Evolutionary conservation across 2,888 invertebrate genomes (phyloP).

Genomic region (Endomychus coccineus): DNA sequence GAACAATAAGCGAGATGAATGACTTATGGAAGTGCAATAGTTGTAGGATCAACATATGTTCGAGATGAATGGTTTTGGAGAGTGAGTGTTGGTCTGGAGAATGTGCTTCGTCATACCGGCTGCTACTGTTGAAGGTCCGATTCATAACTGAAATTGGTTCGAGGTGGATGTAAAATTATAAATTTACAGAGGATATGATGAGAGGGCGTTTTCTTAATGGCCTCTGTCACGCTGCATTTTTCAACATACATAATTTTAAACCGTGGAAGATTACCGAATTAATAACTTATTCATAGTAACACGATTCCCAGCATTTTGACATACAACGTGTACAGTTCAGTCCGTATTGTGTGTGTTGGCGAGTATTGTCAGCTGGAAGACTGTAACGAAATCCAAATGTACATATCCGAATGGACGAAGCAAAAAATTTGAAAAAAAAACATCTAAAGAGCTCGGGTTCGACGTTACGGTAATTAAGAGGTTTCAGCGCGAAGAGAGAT

Average conservation of each 20-base stretch:
- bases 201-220: constrained; percentile 27
- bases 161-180: constrained; percentile 17
- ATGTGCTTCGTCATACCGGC: constrained; percentile 25
- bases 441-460: too few relatives aligned
- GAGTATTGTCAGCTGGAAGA: too few relatives aligned
- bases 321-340: too few relatives aligned
- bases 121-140: constrained; percentile 22
- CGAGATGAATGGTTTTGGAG: constrained; percentile 5
- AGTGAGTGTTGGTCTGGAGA: constrained; percentile 10
- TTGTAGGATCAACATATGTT: too few relatives aligned
- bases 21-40: too few relatives aligned
- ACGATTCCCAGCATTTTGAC: constrained; percentile 8
- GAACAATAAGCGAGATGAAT: too few relatives aligned
- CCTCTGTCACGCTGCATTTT: constrained; percentile 24
- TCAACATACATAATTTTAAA: constrained; percentile 15
- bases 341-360: too few relatives aligned
- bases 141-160: constrained; percentile 26
- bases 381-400: too few relatives aligned
- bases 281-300: constrained; percentile 19
- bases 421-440: too few relatives aligned
- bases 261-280: constrained; percentile 25
- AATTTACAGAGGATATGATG: constrained; percentile 26
- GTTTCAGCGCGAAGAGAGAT: too few relatives aligned
- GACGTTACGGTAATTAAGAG: too few relatives aligned
- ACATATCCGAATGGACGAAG: too few relatives aligned